A percentile compares a stretch with the other conserved stretches of the same genome.
Evolutionary conservation across 2,888 invertebrate genomes (phyloP).

Genomic region (Thymelicus acteon): DNA sequence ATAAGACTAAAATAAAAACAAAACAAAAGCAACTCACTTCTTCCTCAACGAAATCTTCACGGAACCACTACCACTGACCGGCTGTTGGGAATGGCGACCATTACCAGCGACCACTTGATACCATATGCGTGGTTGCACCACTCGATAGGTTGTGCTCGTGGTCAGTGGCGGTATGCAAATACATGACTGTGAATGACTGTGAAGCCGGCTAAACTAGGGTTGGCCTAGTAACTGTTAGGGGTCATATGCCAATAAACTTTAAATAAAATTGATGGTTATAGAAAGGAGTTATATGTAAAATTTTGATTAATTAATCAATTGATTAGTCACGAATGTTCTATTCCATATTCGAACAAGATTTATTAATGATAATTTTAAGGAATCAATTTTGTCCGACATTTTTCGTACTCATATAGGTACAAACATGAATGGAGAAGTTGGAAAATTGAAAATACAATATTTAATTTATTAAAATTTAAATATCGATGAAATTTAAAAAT

Average conservation of each 20-base stretch:
- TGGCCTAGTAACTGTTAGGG: background rate
- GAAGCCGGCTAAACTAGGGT: background rate
- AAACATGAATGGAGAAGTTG: no score
- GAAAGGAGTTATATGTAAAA: background rate
- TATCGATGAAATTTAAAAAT: no score
- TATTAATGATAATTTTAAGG: no score
- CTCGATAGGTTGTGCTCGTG: background rate
- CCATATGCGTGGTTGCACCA: slow-evolving; percentile 3
- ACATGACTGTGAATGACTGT: background rate
- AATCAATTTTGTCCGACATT: no score
- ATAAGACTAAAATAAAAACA: no score
- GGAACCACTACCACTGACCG: background rate
- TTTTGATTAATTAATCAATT: no score
- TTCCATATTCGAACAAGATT: no score
- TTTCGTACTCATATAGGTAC: no score
- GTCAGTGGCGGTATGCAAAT: background rate
- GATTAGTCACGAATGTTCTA: no score
- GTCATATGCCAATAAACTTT: slow-evolving; percentile 1
- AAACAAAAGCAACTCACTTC: background rate
- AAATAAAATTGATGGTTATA: background rate
- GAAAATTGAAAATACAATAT: no score
- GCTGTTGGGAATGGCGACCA: background rate
- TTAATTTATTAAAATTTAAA: no score
- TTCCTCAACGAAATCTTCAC: slow-evolving; percentile 2
- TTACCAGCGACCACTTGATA: slow-evolving; percentile 3